Evolutionary conservation across 2,888 invertebrate genomes (phyloP), one percentile per base, ranked within the genome.

Genomic region (Drosophila quinaria): DNA sequence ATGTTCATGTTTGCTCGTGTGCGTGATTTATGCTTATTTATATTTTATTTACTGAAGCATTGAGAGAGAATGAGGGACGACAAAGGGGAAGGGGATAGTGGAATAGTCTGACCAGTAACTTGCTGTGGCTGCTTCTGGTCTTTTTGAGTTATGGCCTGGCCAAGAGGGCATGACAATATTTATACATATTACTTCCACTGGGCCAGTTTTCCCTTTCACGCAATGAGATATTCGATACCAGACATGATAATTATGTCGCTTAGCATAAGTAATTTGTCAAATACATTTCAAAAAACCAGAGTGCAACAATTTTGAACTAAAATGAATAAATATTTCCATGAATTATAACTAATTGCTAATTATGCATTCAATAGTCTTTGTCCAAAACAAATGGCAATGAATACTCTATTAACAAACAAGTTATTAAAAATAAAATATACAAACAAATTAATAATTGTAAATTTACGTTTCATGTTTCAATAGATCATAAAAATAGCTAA

Each of bases 21-120:
- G 73, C 83, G 76, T 86, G 86, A 86, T 86, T 86, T 86, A 86
- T 85, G 86, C 76, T 85, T 85, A 86, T 86, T 86, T 86, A 86
- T 86, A 87, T 86, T 87, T 86, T 87, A 86, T 86, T 85, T 81
- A 87, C 87, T 81, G 58, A 44, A 58, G 54, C 77, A 51, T 64
- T 70, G 60, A 15, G 17, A 6, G 25, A 11, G 41, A 11, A 35
- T 19, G 6, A 4, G 25, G 17, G 41, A 11, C 10, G 6, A 4
- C 10, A 9, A 41, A 5, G 22, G 11, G 41, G 17, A 10, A 11
- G 5, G 15, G 62, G 22, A 51, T 1, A 13, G 33, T 10, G 42
- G 22, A 13, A 13, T 3, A n/a, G 33, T 49, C 62, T 10, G 42
- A 25, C 22, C 41, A 33, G n/a, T 31, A 13, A 41, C 15, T 68